Evolutionary conservation across 2,113 vertebrate species (phyloP), one percentile per base, ranked within the genome.

Genomic region (Macrotis lagotis): DNA sequence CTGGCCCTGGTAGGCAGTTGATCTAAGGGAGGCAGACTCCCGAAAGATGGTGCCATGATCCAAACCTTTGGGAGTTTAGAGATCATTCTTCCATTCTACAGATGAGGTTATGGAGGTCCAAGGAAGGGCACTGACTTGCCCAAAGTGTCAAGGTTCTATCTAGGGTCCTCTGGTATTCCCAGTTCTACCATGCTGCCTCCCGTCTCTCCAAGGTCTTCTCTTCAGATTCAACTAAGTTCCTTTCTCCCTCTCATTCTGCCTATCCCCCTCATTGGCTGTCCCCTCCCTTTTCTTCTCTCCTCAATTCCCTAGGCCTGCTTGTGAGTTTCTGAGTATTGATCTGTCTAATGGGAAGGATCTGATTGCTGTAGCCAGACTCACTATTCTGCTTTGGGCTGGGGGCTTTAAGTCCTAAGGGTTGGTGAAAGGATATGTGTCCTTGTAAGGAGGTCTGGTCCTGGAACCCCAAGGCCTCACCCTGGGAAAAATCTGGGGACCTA

Each of bases 261-360:
- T 97, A 37, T 98, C 97, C 96, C 50, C 83, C 91, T 28, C 88
- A 51, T 90, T 91, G 28, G 49, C 97, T 95, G 25, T 90, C 96
- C 95, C 50, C 25, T 49, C 0, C 93, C 94, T 93, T 14, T 88
- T 90, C 91, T 91, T 93, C 92, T 98, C 97, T 98, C 98, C 66
- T 83, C 66, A 83, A 83, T 83, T 83, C 66, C 66, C 66, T n/a
- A 83, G 66, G 66, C n/a, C 66, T 96, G 97, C 97, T 98, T 98
- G 98, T 97, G 96, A 97, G 98, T 98, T 98, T 97, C 97, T 97
- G 98, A 96, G 98, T 99, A 99, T 99, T 98, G 99, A 99, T 99
- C 98, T 98, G 97, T 97, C 98, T 99, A 99, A 99, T 99, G 99
- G 99, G 99, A 99, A 99, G 99, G 99, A 99, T 99, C 99, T 99